These are phyloP conservation scores for Microcebus jonahi DNA, from an alignment of 2,113 vertebrate genomes.

Conservation along the genomic window DNA sequence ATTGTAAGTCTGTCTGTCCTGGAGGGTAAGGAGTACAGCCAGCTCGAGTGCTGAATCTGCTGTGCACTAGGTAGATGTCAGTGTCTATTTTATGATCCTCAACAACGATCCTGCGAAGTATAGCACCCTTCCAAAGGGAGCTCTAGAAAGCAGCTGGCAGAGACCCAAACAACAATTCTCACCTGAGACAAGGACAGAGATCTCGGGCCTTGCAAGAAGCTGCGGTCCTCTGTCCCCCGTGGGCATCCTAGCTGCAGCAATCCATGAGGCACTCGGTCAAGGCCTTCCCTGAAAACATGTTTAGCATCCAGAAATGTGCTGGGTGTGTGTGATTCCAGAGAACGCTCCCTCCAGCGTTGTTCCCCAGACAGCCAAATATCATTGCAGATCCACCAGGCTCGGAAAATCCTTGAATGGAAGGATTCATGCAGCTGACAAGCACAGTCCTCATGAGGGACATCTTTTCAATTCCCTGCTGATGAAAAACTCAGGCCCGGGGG, in stretches of 20 bases:
- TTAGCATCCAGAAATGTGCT: neutral
- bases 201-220: neutral
- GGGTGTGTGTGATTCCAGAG: neutral
- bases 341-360: rapidly evolving
- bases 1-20: neutral
- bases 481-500: neutral
- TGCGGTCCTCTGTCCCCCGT: rapidly evolving
- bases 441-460: neutral
- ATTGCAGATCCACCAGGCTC: slow-evolving; percentile 48
- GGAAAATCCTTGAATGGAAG: slow-evolving; percentile 21
- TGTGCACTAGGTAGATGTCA: rapidly evolving
- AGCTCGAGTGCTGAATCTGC: neutral
- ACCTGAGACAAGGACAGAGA: neutral
- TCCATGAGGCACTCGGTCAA: rapidly evolving
- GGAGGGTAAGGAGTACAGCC: neutral
- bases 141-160: rapidly evolving
- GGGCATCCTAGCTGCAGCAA: neutral
- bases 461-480: neutral
- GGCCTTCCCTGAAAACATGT: neutral
- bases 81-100: rapidly evolving
- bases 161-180: neutral
- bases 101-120: too few relatives aligned
- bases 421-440: neutral
- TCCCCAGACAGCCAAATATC: neutral
- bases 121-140: neutral